A percentile compares a stretch with the other conserved stretches of the same genome.
Evolutionary conservation across 2,888 invertebrate species (phyloP).

Genomic region (Elegia similella): DNA sequence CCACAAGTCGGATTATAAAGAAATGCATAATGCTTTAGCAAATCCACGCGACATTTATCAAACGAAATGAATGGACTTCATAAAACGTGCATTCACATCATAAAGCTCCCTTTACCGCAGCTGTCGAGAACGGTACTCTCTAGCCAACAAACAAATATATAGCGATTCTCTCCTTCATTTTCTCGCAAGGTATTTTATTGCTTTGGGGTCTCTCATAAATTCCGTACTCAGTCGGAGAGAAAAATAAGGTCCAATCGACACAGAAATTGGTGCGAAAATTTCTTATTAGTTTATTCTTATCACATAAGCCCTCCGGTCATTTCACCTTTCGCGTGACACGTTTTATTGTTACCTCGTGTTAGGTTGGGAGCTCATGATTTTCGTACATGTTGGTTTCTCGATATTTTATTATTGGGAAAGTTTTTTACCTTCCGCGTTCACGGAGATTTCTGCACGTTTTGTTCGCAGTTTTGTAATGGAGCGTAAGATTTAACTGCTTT

Average conservation of each 20-base stretch:
- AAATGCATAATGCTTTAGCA: too few relatives aligned
- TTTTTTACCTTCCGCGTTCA: not conserved
- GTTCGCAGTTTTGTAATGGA: too few relatives aligned
- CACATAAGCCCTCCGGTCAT: conserved; percentile 46
- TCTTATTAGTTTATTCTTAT: conserved; percentile 70
- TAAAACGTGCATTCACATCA: conserved; percentile 48
- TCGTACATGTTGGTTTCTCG: not conserved
- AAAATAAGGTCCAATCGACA: conserved; percentile 72
- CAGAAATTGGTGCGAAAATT: conserved; percentile 69
- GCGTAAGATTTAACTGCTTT: too few relatives aligned
- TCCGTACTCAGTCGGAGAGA: conserved; percentile 74
- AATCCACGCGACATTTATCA: too few relatives aligned
- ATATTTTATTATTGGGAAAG: not conserved
- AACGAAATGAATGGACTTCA: conserved; percentile 55
- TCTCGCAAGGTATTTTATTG: conserved; percentile 80
- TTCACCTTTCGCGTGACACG: conserved; percentile 32
- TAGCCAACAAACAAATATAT: conserved; percentile 77
- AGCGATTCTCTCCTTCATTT: conserved; percentile 81
- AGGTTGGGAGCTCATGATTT: conserved; percentile 1
- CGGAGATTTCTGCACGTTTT: not conserved
- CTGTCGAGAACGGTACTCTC: conserved; percentile 67
- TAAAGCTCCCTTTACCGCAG: conserved; percentile 65
- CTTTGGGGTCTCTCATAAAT: conserved; percentile 78
- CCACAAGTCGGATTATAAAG: too few relatives aligned
- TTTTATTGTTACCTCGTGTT: conserved; percentile 18